Base-by-base conservation (phyloP, 1,140 invertebrate genomes). In the Aphelenchoides avenae region DNA sequence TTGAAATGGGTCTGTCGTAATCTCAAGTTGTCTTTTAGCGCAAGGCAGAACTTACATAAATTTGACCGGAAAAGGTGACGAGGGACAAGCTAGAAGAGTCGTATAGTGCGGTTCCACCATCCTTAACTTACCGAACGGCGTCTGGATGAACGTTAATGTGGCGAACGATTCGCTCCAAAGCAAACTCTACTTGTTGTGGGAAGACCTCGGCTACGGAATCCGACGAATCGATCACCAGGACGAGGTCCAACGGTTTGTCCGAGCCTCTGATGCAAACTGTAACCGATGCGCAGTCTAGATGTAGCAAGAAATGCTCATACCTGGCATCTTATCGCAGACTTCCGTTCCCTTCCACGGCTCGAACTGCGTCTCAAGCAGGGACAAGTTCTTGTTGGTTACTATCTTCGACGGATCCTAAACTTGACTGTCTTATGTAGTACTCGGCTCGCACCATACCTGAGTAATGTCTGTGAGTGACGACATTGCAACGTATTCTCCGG, bases 401-500 rank as follows among this genome's bases (percentile, higher is more conserved):
- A 75, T 77, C 57, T 74, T 74, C 11, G 57, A 46, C 18, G 39
- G 57, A 51, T 72, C 53, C 40, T 73, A 46, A 29, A 64, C 6
- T 18, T 24, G 27, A 26, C 26, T 57, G 18, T 53, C 61, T 53
- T 3, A 13, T 56, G 53, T 57, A 44, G 39, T 11, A 44, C n/a
- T 11, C 13, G 7, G 18, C 13, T 22, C 29, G 0, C 41, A 13
- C 18, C 30, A 62, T 11, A 52, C 75, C 51, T 59, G 65, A 15
- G 71, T 74, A 27, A 77, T 75, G 44, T 74, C 77, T 9, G 66
- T 31, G 33, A 75, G 40, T 34, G 74, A 73, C 11, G 37, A 37
- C 68, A 75, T 75, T 22, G 72, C 72, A 29, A 75, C 72, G 50
- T 77, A 75, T 34, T 75, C 72, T 20, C 72, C 72, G 1, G 74